These are phyloP conservation scores for Scalopus aquaticus DNA, from an alignment of 2,113 vertebrate genomes.

Conservation along the genomic window DNA sequence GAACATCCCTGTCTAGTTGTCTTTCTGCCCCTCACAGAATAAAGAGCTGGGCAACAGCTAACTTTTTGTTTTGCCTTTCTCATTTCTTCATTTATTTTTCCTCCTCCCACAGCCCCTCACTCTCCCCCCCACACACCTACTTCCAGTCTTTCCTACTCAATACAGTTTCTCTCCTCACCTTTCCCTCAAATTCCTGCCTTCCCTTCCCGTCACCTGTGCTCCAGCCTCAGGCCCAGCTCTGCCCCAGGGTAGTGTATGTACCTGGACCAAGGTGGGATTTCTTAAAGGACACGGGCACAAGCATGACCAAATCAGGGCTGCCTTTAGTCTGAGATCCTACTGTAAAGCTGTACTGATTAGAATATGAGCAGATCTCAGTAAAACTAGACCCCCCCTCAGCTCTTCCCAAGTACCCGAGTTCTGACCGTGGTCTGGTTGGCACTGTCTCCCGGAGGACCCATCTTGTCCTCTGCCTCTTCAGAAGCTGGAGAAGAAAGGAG, in stretches of 20 bases:
- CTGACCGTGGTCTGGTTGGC: conserved; percentile 80
- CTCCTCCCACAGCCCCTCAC: background rate
- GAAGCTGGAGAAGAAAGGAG: conserved; percentile 74
- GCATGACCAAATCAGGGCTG: background rate
- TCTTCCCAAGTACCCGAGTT: conserved; percentile 64
- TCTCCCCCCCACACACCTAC: background rate
- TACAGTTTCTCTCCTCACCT: background rate
- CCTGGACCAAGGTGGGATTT: background rate
- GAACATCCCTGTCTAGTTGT: background rate
- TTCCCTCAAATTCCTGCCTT: background rate
- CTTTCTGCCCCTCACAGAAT: background rate
- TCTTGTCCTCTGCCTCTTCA: conserved; percentile 76
- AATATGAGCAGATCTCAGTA: conserved; percentile 25
- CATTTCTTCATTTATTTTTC: background rate
- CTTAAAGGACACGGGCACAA: background rate
- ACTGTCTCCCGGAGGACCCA: conserved; percentile 66
- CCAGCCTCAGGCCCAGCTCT: background rate
- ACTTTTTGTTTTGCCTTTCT: background rate
- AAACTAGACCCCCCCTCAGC: background rate
- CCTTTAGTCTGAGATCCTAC: background rate
- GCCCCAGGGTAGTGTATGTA: background rate
- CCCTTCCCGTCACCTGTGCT: background rate
- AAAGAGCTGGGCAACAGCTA: background rate
- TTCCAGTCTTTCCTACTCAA: background rate
- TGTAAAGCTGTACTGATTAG: conserved; percentile 9